A percentile compares a stretch with the other conserved stretches of the same genome.
These are phyloP conservation scores for Onchidella celtica DNA, from an alignment of 2,888 invertebrate genomes.

Conservation along the genomic window DNA sequence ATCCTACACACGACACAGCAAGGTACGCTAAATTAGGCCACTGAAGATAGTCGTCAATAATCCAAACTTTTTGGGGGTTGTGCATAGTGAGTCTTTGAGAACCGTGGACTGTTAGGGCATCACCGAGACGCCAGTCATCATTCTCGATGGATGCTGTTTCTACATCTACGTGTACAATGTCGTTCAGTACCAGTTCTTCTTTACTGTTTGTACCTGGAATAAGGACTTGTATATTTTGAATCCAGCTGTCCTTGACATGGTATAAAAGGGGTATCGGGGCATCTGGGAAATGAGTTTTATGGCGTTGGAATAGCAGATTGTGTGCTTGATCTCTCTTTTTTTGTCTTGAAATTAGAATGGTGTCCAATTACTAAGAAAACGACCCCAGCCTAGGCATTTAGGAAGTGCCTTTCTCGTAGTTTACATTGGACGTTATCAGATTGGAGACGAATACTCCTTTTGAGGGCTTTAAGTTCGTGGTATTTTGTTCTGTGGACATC, in stretches of 20 bases:
- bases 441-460: not conserved
- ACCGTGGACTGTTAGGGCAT: slow-evolving; percentile 12
- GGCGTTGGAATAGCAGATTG: not conserved
- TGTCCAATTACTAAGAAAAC: not conserved
- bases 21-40: slow-evolving; percentile 29
- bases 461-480: not conserved
- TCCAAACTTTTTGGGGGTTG: slow-evolving; percentile 15
- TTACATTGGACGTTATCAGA: not conserved
- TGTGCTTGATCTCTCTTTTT: not conserved
- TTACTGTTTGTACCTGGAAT: not conserved
- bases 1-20: slow-evolving; percentile 7
- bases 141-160: no score
- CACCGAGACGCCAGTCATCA: not conserved
- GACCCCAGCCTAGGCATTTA: not conserved
- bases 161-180: slow-evolving; percentile 2
- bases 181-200: slow-evolving; percentile 9
- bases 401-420: not conserved
- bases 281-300: not conserved
- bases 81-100: slow-evolving; percentile 6
- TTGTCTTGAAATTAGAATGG: not conserved
- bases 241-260: slow-evolving; percentile 5
- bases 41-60: not conserved
- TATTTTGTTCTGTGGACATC: slow-evolving; percentile 1
- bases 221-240: no score
- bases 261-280: not conserved